Percentiles rank a stretch among this genome's conserved stretches.
phyloP scores from a whole-genome alignment of 2,888 invertebrate species.

The Drosophila acutilabella region DNA sequence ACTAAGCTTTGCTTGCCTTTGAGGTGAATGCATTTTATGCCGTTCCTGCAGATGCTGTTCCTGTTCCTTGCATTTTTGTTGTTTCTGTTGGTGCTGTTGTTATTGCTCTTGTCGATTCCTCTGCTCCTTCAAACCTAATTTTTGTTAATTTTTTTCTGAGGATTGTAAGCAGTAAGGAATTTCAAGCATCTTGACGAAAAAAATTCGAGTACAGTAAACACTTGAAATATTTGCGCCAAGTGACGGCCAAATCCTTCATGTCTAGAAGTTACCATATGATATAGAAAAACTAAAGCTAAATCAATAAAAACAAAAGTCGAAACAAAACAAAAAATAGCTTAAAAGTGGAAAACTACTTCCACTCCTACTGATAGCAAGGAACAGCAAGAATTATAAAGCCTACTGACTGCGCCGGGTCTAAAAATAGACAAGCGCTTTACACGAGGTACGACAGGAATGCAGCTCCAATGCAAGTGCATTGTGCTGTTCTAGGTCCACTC shows the following conservation, averaged over 20 bases:
- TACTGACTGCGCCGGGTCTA: constrained; percentile 68
- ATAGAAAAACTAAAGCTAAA: constrained; percentile 47
- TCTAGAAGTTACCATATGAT: constrained; percentile 31
- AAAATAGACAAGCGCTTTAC: constrained; percentile 65
- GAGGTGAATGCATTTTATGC: constrained; percentile 72
- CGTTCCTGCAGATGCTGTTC: constrained; percentile 33
- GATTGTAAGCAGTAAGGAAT: constrained; percentile 55
- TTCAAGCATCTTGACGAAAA: constrained; percentile 56
- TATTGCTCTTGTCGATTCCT: constrained; percentile 35
- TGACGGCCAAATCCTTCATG: constrained; percentile 22
- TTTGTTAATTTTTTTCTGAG: constrained; percentile 35
- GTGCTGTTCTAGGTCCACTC: constrained; percentile 29
- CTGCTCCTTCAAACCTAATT: constrained; percentile 37
- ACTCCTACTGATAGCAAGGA: constrained; percentile 2
- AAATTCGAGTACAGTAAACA: constrained; percentile 63
- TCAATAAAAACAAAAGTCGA: constrained; percentile 50
- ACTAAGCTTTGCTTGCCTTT: constrained; percentile 58
- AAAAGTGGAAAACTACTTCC: constrained; percentile 10
- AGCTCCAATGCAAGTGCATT: constrained; percentile 65
- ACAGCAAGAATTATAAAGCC: constrained; percentile 42
- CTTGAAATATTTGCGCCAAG: constrained; percentile 39
- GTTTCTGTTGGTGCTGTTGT: constrained; percentile 20
- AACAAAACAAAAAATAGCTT: neutral
- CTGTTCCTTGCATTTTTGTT: constrained; percentile 61
- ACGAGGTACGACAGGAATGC: constrained; percentile 72